Base-by-base conservation (phyloP, 2,888 invertebrate species). In the Melieria crassipennis region DNA sequence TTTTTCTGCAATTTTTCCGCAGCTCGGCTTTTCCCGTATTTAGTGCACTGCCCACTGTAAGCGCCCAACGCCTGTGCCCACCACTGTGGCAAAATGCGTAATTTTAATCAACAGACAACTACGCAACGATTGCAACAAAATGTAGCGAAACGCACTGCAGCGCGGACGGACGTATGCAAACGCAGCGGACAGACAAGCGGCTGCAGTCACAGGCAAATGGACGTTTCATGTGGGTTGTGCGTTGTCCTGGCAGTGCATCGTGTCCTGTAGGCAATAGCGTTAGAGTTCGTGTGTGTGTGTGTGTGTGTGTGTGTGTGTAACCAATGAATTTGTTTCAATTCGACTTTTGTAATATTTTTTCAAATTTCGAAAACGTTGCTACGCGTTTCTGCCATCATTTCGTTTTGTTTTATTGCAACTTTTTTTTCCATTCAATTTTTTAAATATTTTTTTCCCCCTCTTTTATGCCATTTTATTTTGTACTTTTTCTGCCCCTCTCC, bases 41-140 rank as follows among this genome's bases (percentile, higher is more conserved):
- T 30, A 30, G 30, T 30, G 30, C 30, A 30, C 30, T 30, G 30
- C 4, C 42, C 63, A 9, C 48, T 46, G 7, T 11, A 6, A 10
- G 10, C 60, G 5, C 45, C 9, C 43, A 45, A 47, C 11, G 11
- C 55, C 16, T 16, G 5, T 43, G 45, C 46, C 43, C 65, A 45
- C 45, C 61, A 65, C 60, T 70, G 65, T 65, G 60, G 70, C 55
- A 61, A 70, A 70, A 70, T 70, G 70, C 70, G 70, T 70, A 70
- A 65, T 65, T 70, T 70, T 61, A 70, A 70, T 70, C 70, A 70
- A 55, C 57, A 56, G 56, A 65, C 70, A 63, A 70, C 65, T 50
- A 43, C 10, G 47, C 55, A 65, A 50, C 55, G 58, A 66, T 45
- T 52, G 11, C 16, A 60, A 65, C 57, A 57, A 45, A 65, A 56